Conservation (phyloP, 2,888 invertebrate species). For the Rotaria macrura region DNA sequence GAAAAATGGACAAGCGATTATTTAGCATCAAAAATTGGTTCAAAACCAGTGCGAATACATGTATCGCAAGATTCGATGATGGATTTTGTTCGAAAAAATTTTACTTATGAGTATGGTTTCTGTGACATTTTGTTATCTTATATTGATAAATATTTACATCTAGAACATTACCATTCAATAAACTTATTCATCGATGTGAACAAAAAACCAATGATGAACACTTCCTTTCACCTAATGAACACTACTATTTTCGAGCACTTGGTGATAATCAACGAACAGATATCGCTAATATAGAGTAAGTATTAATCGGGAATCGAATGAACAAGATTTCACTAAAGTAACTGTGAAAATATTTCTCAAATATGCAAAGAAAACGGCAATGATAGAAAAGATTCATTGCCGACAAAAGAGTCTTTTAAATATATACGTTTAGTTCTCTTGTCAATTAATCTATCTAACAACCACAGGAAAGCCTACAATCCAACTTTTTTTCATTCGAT, state of each 20-base stretch:
- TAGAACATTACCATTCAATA: conserved; percentile 50
- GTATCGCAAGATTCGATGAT: conserved; percentile 50
- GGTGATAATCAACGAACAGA: conserved; percentile 53
- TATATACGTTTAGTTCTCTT: too few species aligned
- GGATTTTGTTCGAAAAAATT: conserved; percentile 54
- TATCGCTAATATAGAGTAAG: conserved; percentile 51
- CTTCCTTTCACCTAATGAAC: conserved; percentile 44
- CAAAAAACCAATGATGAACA: conserved; percentile 42
- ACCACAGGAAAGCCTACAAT: too few species aligned
- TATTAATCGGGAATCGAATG: conserved; percentile 36
- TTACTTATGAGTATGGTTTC: conserved; percentile 50
- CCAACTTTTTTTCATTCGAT: too few species aligned
- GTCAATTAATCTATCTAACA: too few species aligned
- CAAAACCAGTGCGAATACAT: conserved; percentile 52
- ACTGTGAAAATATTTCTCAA: too few species aligned
- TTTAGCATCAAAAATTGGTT: conserved; percentile 46
- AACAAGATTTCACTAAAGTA: too few species aligned
- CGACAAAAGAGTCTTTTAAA: too few species aligned
- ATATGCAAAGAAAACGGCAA: too few species aligned
- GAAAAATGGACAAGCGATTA: conserved; percentile 52
- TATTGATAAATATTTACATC: conserved; percentile 5
- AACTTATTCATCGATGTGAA: conserved; percentile 49
- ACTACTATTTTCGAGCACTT: conserved; percentile 51
- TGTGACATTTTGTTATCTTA: too few species aligned
- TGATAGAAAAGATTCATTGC: too few species aligned